Base-by-base conservation (phyloP, 2,888 invertebrate genomes). In the Tuta absoluta region DNA sequence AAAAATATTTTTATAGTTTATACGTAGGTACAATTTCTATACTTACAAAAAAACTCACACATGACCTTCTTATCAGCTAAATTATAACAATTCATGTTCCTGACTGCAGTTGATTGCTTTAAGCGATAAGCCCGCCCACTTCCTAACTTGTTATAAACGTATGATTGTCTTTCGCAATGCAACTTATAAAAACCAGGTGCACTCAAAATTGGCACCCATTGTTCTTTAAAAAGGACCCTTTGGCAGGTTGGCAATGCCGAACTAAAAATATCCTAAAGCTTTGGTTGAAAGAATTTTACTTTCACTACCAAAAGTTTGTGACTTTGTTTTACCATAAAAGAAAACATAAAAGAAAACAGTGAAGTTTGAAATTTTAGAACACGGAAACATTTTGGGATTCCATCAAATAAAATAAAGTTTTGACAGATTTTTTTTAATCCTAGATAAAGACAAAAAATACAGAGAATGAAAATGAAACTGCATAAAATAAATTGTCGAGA, bases 51-150 rank as follows among this genome's bases (percentile, higher is more conserved):
- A 4, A 2, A 49, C 21, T 21, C 19, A 49, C 0, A 51, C 4
- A 56, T 24, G 56, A n/a, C 56, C 56, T 56, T 56, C 28, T 8
- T 17, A n/a, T 8, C 10, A 24, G 23, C 8, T 5, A 74, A 75
- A 75, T 76, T 76, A 76, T 75, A 75, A 76, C 75, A 75, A 59
- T 59, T 68, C 65, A 62, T 68, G 21, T 70, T 66, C 73, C 68
- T 53, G 21, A 23, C 51, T 71, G 68, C 68, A 70, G 56, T 66
- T 67, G 78, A 79, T 82, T 73, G 76, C 71, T 79, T 73, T 72
- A 67, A 71, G 67, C 71, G 83, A 83, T 84, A 85, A 79, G 71
- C 67, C 63, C 67, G 78, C 84, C 86, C 75, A 82, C 80, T 78
- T 79, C 80, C 81, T 75, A 80, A 75, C 75, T 59, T 48, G 60